Percentiles rank a stretch among this genome's conserved stretches.
These are phyloP conservation scores for Drosophila jambulina DNA, from an alignment of 1,140 invertebrate genomes.

Conservation along the genomic window DNA sequence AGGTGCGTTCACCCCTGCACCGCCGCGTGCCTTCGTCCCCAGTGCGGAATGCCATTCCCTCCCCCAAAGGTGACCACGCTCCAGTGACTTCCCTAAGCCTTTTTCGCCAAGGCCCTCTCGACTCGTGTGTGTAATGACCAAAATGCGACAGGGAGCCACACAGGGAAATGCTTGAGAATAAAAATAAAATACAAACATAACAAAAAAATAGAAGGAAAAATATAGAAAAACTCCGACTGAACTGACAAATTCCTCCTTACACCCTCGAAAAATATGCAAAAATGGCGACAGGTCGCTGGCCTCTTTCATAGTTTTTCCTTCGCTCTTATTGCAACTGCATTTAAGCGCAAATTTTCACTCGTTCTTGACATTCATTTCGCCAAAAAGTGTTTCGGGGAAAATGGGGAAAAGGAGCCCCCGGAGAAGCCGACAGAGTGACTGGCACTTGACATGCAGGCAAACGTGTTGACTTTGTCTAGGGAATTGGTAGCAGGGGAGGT, in stretches of 20 bases:
- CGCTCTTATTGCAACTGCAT: conserved; percentile 46
- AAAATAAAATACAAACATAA: conserved; percentile 1
- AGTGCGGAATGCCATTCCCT: conserved; percentile 18
- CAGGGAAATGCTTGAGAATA: conserved; percentile 2
- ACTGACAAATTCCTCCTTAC: conserved; percentile 50
- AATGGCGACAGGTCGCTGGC: conserved; percentile 67
- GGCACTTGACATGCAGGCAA: conserved; percentile 78
- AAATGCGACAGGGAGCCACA: conserved; percentile 19
- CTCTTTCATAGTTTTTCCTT: conserved; percentile 31
- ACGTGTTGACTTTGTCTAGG: conserved; percentile 70
- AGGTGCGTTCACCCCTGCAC: conserved; percentile 38
- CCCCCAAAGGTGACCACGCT: conserved; percentile 26
- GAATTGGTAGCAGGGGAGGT: conserved; percentile 23
- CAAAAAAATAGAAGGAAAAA: neutral
- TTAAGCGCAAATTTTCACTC: conserved; percentile 81
- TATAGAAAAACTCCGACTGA: neutral
- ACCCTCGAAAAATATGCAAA: conserved; percentile 42
- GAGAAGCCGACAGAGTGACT: conserved; percentile 45
- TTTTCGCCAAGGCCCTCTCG: conserved; percentile 6
- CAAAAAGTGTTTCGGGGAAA: conserved; percentile 14
- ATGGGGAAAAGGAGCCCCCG: conserved; percentile 1
- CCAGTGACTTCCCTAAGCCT: conserved; percentile 51
- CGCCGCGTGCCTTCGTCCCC: conserved; percentile 10
- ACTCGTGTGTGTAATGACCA: conserved; percentile 41
- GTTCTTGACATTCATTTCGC: conserved; percentile 78